Conservation (phyloP, 2,888 invertebrate species). For the Hetaerina titia region DNA sequence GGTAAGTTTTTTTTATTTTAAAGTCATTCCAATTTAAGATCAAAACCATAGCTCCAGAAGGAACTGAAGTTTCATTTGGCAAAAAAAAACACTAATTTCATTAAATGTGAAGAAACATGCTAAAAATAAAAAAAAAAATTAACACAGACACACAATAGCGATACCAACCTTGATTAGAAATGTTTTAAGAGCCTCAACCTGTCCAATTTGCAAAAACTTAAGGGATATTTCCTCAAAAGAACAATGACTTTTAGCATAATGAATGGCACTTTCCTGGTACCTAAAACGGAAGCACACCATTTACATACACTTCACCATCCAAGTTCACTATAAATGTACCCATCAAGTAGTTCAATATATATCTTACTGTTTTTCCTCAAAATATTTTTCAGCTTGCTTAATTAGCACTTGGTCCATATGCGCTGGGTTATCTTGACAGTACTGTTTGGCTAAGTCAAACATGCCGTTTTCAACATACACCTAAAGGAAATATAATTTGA, state of each 20-base stretch:
- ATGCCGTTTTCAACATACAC: constrained; percentile 92
- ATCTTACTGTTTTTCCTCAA: constrained; percentile 84
- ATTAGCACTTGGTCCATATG: constrained; percentile 91
- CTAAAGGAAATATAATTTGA: constrained; percentile 71
- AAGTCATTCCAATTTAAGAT: background rate
- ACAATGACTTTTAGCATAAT: constrained; percentile 93
- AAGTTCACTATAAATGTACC: background rate
- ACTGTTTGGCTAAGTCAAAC: constrained; percentile 92
- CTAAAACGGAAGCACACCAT: constrained; percentile 73
- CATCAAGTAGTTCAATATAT: background rate
- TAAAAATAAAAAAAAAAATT: background rate
- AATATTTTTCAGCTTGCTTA: constrained; percentile 92
- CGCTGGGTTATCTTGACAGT: constrained; percentile 89
- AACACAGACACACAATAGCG: background rate
- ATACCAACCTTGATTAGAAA: constrained; percentile 84
- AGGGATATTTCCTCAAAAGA: constrained; percentile 97
- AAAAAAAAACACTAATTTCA: background rate
- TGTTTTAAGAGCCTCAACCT: constrained; percentile 91
- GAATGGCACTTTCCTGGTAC: constrained; percentile 90
- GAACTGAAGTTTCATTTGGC: background rate
- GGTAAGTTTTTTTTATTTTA: too few species aligned
- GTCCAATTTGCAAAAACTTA: constrained; percentile 90
- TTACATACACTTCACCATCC: constrained; percentile 14
- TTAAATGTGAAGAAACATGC: constrained; percentile 13
- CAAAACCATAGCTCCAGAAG: background rate